phyloP scores from a whole-genome alignment of 2,113 vertebrate species.

The Sinocyclocheilus anshuiensis region DNA sequence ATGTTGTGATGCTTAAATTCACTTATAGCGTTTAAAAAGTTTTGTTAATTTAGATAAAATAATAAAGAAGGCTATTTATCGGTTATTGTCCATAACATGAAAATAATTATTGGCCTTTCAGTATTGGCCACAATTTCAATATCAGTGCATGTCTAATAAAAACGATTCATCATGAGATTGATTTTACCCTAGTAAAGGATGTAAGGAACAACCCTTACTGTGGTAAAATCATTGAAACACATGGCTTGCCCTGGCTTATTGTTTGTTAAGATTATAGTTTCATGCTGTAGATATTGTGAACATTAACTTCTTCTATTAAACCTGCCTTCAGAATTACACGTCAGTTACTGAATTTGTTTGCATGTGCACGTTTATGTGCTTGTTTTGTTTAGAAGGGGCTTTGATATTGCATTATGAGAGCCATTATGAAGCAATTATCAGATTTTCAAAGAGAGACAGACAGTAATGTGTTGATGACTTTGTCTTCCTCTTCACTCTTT shows the following conservation, averaged over 20 bases:
- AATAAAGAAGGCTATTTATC: not conserved
- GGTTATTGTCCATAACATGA: not conserved
- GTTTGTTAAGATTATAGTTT: not conserved
- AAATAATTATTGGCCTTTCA: not conserved
- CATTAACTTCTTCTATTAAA: slow-evolving; percentile 14
- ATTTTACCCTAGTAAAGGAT: not conserved
- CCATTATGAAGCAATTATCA: slow-evolving; percentile 51
- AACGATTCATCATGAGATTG: not conserved
- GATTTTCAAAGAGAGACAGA: slow-evolving; percentile 36
- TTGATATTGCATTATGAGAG: slow-evolving; percentile 49
- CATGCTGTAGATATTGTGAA: not conserved
- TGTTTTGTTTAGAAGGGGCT: slow-evolving; percentile 39
- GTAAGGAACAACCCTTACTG: not conserved
- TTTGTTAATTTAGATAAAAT: no score
- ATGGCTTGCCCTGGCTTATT: not conserved
- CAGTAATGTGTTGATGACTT: slow-evolving; percentile 38
- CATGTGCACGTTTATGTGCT: slow-evolving; percentile 1
- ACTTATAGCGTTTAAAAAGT: no score
- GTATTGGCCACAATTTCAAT: not conserved
- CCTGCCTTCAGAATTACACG: not conserved
- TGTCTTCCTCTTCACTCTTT: slow-evolving; percentile 30
- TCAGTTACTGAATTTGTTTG: slow-evolving; percentile 35
- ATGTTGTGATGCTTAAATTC: no score
- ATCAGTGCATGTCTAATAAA: not conserved
- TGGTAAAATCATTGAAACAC: not conserved